Percentiles rank a stretch among this genome's conserved stretches.
These are phyloP conservation scores for Heliocidaris erythrogramma DNA, from an alignment of 35 echinoderm and acorn worm genomes.

Conservation along the genomic window DNA sequence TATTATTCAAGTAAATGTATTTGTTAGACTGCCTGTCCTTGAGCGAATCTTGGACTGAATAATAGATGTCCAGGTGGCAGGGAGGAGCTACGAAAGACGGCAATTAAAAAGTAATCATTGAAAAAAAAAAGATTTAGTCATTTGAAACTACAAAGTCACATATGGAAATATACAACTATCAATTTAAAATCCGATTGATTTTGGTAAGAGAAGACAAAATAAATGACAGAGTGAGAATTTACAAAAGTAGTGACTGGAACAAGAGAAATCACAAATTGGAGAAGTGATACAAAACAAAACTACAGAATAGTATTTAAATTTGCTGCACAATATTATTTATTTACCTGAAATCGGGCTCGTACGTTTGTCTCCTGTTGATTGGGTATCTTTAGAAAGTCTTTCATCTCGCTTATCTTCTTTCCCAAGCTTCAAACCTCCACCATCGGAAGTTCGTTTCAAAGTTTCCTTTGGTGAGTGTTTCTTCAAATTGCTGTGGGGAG, in stretches of 20 bases:
- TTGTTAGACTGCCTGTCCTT: too few relatives aligned
- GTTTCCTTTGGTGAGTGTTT: constrained; percentile 25
- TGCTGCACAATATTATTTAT: background rate
- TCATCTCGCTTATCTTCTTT: constrained; percentile 11
- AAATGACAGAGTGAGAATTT: background rate
- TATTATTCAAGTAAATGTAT: too few relatives aligned
- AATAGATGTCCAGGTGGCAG: too few relatives aligned
- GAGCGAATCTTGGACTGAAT: too few relatives aligned
- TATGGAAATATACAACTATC: too few relatives aligned
- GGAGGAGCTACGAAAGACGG: too few relatives aligned
- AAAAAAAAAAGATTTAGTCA: too few relatives aligned
- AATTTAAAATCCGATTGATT: background rate
- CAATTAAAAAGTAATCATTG: too few relatives aligned
- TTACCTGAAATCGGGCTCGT: constrained; percentile 24
- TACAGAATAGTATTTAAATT: background rate
- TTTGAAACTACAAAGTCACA: too few relatives aligned
- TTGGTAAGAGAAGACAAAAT: background rate
- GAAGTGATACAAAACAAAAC: background rate
- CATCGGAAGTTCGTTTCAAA: background rate
- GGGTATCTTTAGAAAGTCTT: background rate
- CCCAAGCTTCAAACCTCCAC: background rate
- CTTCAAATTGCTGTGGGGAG: background rate
- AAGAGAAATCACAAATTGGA: too few relatives aligned
- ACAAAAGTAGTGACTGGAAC: too few relatives aligned
- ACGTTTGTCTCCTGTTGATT: background rate